Base-by-base conservation (phyloP, 2,113 vertebrate genomes). In the Paracyprichromis sp. region DNA sequence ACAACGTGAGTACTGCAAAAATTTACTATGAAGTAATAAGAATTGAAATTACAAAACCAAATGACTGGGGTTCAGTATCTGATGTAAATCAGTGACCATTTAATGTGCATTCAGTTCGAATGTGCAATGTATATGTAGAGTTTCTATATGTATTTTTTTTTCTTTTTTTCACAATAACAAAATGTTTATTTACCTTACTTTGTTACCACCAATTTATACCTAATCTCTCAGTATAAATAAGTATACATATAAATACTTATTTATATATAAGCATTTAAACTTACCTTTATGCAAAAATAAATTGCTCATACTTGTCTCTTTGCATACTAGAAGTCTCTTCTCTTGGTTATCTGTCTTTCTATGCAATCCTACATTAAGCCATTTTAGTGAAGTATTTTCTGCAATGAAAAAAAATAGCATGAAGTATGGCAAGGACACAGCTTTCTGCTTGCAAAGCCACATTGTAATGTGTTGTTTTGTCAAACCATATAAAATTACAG, bases 1-100 rank as follows among this genome's bases (percentile, higher is more conserved):
- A 99, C 91, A 99, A 99, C 0, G 99, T 99, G 95, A 98, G 98
- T 89, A 87, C 79, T 88, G 29, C n/a, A 38, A 40, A 56, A 13
- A 82, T 85, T 86, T 43, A 34, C 45, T 85, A 26, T 76, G 29
- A 14, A 79, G 57, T 8, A 13, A 31, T 24, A 63, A 3, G 12
- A 56, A 38, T 34, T 56, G 31, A 80, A 83, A 84, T 83, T 50
- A 78, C 8, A 53, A 52, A 13, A 24, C 79, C 57, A 66, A 83
- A 54, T 71, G 81, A 86, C 40, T 52, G 56, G 19, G n/a, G 13
- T 69, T 52, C 81, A 53, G 45, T 85, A 21, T 88, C 29, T 43
- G 29, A 29, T 57, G 24, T 50, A 43, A 43, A 16, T 26, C 66
- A 4, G 9, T 71, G 63, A 69, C 40, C 45, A 14, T 83, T 63